Conservation (phyloP, 2,113 vertebrate genomes). For the Dromiciops gliroides region DNA sequence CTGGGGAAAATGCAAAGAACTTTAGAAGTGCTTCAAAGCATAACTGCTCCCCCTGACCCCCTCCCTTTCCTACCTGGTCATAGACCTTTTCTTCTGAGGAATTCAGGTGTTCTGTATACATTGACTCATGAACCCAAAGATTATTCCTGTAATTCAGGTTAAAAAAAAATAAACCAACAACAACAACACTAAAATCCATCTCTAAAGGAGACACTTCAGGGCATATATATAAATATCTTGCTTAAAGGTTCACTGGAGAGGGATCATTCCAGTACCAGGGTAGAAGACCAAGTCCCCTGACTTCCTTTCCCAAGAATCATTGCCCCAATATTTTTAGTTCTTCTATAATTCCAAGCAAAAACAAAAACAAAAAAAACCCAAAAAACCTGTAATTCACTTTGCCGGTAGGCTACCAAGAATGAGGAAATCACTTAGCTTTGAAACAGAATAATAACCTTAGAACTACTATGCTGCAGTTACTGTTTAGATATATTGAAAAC, state of each 20-base stretch:
- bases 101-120: background rate
- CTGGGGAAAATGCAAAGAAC: conserved; percentile 39
- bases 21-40: conserved; percentile 5
- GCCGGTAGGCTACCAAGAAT: background rate
- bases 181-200: background rate
- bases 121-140: background rate
- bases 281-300: background rate
- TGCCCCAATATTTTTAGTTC: background rate
- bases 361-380: background rate
- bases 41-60: background rate
- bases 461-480: background rate
- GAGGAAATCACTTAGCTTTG: background rate
- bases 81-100: conserved; percentile 40
- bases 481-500: background rate
- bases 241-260: background rate
- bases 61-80: background rate
- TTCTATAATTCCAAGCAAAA: background rate
- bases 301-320: background rate
- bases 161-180: background rate
- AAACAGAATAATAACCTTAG: background rate
- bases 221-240: background rate
- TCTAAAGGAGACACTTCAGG: background rate
- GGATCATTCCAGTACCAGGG: background rate
- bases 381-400: background rate
- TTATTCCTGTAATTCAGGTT: conserved; percentile 24